A percentile compares a stretch with the other conserved stretches of the same genome.
Conservation (phyloP, 2,888 invertebrate species). For the Abrostola triplasia region DNA sequence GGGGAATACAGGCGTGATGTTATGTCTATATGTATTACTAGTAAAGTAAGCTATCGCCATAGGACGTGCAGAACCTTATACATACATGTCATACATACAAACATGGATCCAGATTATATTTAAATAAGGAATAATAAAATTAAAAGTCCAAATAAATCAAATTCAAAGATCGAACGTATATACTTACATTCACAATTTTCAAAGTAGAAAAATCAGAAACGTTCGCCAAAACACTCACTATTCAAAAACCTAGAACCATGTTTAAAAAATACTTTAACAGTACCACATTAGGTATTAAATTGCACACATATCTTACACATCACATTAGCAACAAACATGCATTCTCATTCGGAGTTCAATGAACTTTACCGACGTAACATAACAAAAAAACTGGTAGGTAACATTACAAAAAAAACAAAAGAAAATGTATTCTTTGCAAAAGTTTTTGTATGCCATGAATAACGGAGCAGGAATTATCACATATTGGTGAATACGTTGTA, state of each 20-base stretch:
- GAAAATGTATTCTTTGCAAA: slow-evolving; percentile 7
- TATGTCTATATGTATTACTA: too few species aligned
- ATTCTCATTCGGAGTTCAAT: slow-evolving; percentile 1
- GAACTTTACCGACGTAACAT: background rate
- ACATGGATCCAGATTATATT: too few species aligned
- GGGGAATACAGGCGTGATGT: too few species aligned
- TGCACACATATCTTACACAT: background rate
- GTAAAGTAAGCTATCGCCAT: too few species aligned
- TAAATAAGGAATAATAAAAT: too few species aligned
- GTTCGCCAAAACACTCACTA: background rate
- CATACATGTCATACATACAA: too few species aligned
- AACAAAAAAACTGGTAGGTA: too few species aligned
- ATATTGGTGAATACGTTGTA: slow-evolving; percentile 20
- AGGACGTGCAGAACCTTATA: too few species aligned
- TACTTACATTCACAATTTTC: too few species aligned
- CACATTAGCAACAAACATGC: slow-evolving; percentile 19
- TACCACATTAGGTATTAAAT: background rate
- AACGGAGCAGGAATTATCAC: slow-evolving; percentile 51
- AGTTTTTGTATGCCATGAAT: slow-evolving; percentile 23
- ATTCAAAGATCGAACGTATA: too few species aligned
- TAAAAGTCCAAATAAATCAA: too few species aligned
- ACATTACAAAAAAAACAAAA: background rate
- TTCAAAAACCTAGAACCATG: background rate
- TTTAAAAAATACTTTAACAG: background rate
- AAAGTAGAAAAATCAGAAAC: background rate